A percentile compares a stretch with the other conserved stretches of the same genome.
phyloP scores from a whole-genome alignment of 2,888 invertebrate species.

The Perithous albicinctus region DNA sequence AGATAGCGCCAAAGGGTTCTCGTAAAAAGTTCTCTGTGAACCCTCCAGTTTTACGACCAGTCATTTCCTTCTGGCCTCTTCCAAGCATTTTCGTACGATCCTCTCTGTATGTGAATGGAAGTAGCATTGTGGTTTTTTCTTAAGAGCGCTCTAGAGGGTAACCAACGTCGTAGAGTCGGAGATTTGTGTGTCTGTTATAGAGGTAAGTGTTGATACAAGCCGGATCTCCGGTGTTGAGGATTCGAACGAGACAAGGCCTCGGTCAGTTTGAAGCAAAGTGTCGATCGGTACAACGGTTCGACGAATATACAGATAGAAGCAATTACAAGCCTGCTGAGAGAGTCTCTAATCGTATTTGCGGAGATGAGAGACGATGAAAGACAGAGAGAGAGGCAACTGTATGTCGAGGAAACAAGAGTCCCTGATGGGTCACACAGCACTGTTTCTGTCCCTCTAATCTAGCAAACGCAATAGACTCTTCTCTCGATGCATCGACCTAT shows the following conservation, averaged over 20 bases:
- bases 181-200: constrained; percentile 53
- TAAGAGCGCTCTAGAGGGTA: constrained; percentile 8
- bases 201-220: constrained; percentile 41
- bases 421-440: constrained; percentile 14
- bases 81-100: neutral
- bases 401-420: constrained; percentile 18
- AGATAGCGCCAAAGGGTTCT: constrained; percentile 38
- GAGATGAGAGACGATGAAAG: neutral
- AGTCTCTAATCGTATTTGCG: constrained; percentile 23
- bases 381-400: neutral
- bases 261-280: constrained; percentile 4
- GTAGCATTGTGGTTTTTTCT: constrained; percentile 4
- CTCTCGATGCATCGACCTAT: constrained; percentile 71
- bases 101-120: neutral
- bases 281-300: constrained; percentile 28
- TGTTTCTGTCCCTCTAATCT: constrained; percentile 18
- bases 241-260: constrained; percentile 33
- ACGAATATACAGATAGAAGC: neutral
- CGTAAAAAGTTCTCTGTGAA: constrained; percentile 43
- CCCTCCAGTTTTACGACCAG: constrained; percentile 69
- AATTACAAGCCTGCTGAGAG: constrained; percentile 26
- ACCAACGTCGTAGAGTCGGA: constrained; percentile 11
- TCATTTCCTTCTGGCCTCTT: neutral
- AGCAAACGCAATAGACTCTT: constrained; percentile 36
- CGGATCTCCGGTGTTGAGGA: constrained; percentile 47